Evolutionary conservation across 2,113 vertebrate species (phyloP).

Genomic region (Apteryx owenii): DNA sequence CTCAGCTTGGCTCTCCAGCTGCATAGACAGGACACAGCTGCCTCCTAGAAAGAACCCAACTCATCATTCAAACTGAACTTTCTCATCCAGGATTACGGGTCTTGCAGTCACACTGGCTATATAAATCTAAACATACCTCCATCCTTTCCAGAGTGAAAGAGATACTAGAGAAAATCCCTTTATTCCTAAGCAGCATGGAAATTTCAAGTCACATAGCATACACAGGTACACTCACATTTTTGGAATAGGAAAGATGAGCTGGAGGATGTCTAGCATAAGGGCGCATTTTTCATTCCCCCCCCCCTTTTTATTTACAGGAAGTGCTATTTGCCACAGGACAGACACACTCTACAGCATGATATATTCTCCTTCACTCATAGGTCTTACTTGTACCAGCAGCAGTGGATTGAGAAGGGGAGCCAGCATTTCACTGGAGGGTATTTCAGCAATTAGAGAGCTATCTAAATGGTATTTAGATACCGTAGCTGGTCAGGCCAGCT

Average conservation of each 20-base stretch:
- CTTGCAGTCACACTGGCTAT: background rate
- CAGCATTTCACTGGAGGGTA: background rate
- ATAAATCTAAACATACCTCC: background rate
- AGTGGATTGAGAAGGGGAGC: background rate
- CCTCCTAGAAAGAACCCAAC: background rate
- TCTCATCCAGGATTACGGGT: background rate
- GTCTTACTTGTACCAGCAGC: background rate
- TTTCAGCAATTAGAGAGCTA: background rate
- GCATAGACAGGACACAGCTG: background rate
- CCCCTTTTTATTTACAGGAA: background rate
- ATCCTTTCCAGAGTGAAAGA: background rate
- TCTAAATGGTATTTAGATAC: background rate
- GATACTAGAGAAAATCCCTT: background rate
- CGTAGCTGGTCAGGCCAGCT: background rate
- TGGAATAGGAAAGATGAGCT: background rate
- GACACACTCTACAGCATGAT: background rate
- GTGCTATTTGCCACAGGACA: background rate
- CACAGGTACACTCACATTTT: background rate
- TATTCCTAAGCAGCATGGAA: background rate
- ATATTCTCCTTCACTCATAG: background rate
- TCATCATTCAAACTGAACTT: background rate
- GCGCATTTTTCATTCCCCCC: background rate
- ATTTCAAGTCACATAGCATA: background rate
- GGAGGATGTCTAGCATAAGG: background rate
- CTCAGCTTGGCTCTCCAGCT: background rate